A percentile compares a stretch with the other conserved stretches of the same genome.
These are phyloP conservation scores for Halictus rubicundus DNA, from an alignment of 1,140 invertebrate genomes.

Conservation along the genomic window DNA sequence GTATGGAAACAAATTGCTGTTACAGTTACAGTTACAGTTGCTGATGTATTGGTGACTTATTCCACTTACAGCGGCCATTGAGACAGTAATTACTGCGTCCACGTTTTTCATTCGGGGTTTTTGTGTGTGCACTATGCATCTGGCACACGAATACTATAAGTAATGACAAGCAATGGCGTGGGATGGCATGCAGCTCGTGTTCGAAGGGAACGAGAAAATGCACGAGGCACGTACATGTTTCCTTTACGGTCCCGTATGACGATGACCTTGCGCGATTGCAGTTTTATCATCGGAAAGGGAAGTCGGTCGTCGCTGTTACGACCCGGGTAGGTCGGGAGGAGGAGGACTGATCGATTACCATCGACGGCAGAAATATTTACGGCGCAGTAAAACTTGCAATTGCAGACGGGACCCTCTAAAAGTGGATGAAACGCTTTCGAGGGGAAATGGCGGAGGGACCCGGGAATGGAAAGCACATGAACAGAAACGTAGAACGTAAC, in stretches of 20 bases:
- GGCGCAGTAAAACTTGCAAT: slow-evolving; percentile 32
- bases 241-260: neutral
- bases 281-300: slow-evolving; percentile 17
- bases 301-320: slow-evolving; percentile 2
- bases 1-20: no score
- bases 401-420: neutral
- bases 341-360: slow-evolving; percentile 37
- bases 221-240: neutral
- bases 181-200: neutral
- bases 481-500: neutral
- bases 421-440: neutral
- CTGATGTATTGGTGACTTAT: neutral
- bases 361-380: slow-evolving; percentile 38
- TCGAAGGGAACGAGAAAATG: neutral
- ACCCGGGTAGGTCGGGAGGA: neutral
- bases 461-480: neutral
- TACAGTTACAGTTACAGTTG: neutral
- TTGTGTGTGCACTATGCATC: neutral
- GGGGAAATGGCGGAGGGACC: neutral
- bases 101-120: no score
- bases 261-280: neutral
- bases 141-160: neutral
- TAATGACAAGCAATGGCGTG: neutral
- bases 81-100: neutral
- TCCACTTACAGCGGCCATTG: neutral